Base-by-base conservation (phyloP, 2,888 invertebrate genomes). In the Aphelenchoides bicaudatus region DNA sequence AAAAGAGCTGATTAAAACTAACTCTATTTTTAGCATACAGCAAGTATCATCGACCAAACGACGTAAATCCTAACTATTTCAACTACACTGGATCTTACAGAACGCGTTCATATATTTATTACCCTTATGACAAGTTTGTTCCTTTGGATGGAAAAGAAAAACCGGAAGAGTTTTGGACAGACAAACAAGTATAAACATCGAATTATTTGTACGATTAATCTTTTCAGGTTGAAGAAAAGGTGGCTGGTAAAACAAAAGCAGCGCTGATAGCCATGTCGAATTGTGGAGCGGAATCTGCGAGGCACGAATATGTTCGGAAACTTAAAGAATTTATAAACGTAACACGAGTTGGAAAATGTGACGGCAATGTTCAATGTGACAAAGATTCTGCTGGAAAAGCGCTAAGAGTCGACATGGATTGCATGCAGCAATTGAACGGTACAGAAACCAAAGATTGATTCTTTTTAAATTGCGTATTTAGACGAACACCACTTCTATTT, bases 401-500 rank as follows among this genome's bases (percentile, higher is more conserved):
- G n/a, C n/a, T n/a, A n/a, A n/a, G n/a, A n/a, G n/a, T n/a, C n/a
- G n/a, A n/a, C n/a, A n/a, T n/a, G 34, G n/a, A n/a, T 34, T 34
- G 34, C 34, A 34, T 10, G 34, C 34, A n/a, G 34, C 34, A n/a
- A 34, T 34, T n/a, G 34, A 34, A n/a, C 34, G 34, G 34, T n/a
- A n/a, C n/a, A n/a, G n/a, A n/a, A n/a, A n/a, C n/a, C n/a, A n/a
- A n/a, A n/a, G n/a, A n/a, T n/a, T n/a, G n/a, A n/a, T n/a, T n/a
- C n/a, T n/a, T n/a, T n/a, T n/a, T n/a, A n/a, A n/a, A n/a, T n/a
- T n/a, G n/a, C n/a, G n/a, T n/a, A n/a, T n/a, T n/a, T n/a, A n/a
- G 52, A 51, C 10, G 31, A 34, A 13, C 52, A 51, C 4, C 39
- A 38, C 30, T 51, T 51, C 25, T 38, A 51, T 23, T 16, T 51